Base-by-base conservation (phyloP, 1,140 invertebrate genomes). In the Trichonephila clavata region DNA sequence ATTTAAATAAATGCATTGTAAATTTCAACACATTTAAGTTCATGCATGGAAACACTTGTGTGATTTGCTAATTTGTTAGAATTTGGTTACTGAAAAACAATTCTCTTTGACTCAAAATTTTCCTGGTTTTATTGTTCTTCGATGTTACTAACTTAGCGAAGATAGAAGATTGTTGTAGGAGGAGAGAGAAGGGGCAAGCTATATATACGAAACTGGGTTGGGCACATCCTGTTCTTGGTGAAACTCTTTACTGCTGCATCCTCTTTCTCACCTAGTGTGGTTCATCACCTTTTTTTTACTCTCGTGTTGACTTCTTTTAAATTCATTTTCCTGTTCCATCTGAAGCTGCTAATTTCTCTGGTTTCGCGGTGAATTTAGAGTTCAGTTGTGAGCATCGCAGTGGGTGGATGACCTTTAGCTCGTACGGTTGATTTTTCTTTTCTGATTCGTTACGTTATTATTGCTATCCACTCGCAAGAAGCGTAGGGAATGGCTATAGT, bases 161-260 rank as follows among this genome's bases (percentile, higher is more conserved):
- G 14, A 68, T n/a, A n/a, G n/a, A 68, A 24, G n/a, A n/a, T 68
- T 24, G 24, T 68, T 68, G 65, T 68, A 68, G 65, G n/a, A 68
- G 60, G 13, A 61, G 65, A 27, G 24, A 24, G 65, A 27, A 2
- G 21, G n/a, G 0, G n/a, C n/a, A n/a, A 6, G 65, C 65, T 14
- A 14, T n/a, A 24, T n/a, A 68, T 14, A 68, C 21, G 10, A n/a
- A n/a, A 63, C 71, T 39, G 71, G 71, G 27, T 77, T 77, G 27
- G 71, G 71, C 71, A 77, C 71, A 77, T 77, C 71, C 71, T 77
- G 27, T 77, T 77, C 71, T 77, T 77, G 13, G 32, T 7, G 18
- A 32, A 77, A 18, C 68, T 77, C 27, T 27, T 71, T 77, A 77
- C 18, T 39, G 27, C 14, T 63, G 18, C 21, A 20, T 32, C 27